Conservation (phyloP, 2,888 invertebrate species). For the Apotomis betuletana region DNA sequence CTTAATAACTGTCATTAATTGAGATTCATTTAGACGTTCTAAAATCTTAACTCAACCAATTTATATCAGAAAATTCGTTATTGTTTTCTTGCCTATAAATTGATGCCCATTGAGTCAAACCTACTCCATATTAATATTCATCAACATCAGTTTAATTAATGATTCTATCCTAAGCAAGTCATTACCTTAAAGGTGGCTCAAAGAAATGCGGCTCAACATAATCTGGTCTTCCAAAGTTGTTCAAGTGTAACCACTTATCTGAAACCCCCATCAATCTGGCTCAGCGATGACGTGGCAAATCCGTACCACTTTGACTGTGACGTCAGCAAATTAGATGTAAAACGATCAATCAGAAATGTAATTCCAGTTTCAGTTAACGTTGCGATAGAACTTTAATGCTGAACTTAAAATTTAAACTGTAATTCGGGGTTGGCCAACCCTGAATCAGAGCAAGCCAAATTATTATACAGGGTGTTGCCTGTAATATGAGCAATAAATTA, state of each 20-base stretch:
- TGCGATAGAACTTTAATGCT: not conserved
- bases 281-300: slow-evolving; percentile 27
- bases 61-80: too few relatives aligned
- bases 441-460: too few relatives aligned
- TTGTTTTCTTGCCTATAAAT: not conserved
- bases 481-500: too few relatives aligned
- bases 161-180: slow-evolving; percentile 16
- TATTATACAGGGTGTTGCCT: too few relatives aligned
- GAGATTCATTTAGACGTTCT: too few relatives aligned
- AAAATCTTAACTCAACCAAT: too few relatives aligned
- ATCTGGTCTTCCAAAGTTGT: not conserved
- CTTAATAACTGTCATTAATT: too few relatives aligned
- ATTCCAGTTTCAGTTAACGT: slow-evolving; percentile 17
- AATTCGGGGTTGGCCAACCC: too few relatives aligned
- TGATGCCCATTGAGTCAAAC: not conserved
- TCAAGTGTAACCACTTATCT: not conserved
- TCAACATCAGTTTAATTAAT: slow-evolving; percentile 29
- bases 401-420: too few relatives aligned
- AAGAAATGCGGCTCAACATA: slow-evolving; percentile 25
- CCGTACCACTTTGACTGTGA: slow-evolving; percentile 32
- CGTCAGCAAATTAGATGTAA: slow-evolving; percentile 36
- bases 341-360: slow-evolving; percentile 37
- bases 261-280: slow-evolving; percentile 31
- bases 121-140: slow-evolving; percentile 21
- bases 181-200: slow-evolving; percentile 31